phyloP scores from a whole-genome alignment of 2,113 vertebrate genomes.

The Murina feae region DNA sequence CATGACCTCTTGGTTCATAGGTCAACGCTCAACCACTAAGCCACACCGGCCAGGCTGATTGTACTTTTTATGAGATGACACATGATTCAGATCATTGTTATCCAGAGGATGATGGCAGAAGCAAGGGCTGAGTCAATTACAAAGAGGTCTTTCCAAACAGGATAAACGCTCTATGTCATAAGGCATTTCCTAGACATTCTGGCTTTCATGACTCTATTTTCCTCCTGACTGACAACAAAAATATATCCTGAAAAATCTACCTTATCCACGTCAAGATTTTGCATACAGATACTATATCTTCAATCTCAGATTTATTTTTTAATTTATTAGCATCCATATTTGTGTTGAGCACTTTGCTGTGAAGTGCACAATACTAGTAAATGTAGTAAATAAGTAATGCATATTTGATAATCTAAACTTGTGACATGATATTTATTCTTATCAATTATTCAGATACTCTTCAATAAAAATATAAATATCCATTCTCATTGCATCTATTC shows the following conservation, averaged over 20 bases:
- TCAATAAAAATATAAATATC: neutral
- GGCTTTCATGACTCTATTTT: neutral
- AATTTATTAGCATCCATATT: neutral
- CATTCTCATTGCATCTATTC: neutral
- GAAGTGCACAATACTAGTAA: neutral
- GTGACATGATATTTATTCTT: neutral
- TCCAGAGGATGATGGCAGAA: neutral
- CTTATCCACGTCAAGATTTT: neutral
- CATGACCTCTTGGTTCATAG: too few relatives aligned
- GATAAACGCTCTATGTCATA: neutral
- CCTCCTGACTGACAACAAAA: neutral
- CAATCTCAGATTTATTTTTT: neutral
- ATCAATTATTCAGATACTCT: neutral
- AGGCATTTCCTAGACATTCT: neutral
- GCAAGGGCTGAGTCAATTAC: neutral
- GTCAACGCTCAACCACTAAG: too few relatives aligned
- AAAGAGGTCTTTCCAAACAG: conserved; percentile 10
- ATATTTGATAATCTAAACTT: neutral
- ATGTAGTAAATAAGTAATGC: neutral
- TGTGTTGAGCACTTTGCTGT: neutral
- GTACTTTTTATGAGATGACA: neutral
- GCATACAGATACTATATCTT: neutral
- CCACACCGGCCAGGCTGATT: neutral
- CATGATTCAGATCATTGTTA: neutral
- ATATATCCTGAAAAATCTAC: neutral